Evolutionary conservation across 2,888 invertebrate genomes (phyloP).

Genomic region (Conops quadrifasciatus): DNA sequence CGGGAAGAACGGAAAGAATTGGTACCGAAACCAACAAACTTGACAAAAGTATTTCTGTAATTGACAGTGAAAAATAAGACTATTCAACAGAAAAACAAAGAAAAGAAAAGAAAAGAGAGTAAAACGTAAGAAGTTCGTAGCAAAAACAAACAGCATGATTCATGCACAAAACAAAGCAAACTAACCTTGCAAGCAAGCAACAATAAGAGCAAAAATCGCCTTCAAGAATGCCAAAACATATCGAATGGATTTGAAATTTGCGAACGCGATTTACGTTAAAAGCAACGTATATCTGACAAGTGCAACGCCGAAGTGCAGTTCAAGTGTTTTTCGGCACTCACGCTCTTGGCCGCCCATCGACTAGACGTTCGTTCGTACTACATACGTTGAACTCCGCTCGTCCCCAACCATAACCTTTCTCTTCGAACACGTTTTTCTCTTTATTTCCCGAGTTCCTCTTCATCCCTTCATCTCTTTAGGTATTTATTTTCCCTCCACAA

Average conservation of each 20-base stretch:
- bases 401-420: background rate
- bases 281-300: slow-evolving; percentile 18
- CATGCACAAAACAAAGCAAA: slow-evolving; percentile 15
- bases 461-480: background rate
- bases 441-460: background rate
- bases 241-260: slow-evolving; percentile 19
- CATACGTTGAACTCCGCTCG: slow-evolving; percentile 2
- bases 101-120: background rate
- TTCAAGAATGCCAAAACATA: background rate
- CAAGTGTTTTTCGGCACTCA: slow-evolving; percentile 5
- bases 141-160: slow-evolving; percentile 16
- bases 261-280: background rate
- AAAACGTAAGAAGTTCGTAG: background rate
- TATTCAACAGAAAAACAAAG: background rate
- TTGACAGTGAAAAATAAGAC: background rate
- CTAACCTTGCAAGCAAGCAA: no score
- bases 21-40: background rate
- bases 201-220: no score
- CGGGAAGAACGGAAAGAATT: background rate
- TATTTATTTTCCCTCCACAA: background rate
- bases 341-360: no score
- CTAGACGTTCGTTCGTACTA: no score
- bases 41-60: background rate
- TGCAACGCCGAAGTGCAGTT: slow-evolving; percentile 19
- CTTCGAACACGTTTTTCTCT: background rate